Evolutionary conservation across 2,113 vertebrate species (phyloP).

Genomic region (Motacilla alba): DNA sequence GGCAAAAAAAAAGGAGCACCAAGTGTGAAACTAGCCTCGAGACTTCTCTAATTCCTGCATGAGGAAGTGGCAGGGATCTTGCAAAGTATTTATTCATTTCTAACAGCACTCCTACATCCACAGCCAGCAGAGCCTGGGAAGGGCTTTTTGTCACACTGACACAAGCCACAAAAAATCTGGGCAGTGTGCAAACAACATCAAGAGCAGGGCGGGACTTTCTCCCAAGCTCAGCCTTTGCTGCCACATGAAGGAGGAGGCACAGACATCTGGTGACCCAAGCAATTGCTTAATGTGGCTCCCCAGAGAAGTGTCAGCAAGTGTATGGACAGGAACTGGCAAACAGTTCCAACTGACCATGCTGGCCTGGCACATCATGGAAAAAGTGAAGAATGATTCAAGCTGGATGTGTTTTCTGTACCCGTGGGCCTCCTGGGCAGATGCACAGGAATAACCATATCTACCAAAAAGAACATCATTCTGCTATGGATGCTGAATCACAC

Average conservation of each 20-base stretch:
- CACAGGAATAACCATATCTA: neutral
- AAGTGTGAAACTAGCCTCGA: neutral
- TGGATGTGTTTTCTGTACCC: neutral
- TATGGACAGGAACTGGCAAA: neutral
- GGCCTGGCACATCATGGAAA: neutral
- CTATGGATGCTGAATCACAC: neutral
- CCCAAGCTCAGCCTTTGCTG: neutral
- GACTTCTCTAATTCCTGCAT: neutral
- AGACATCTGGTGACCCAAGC: neutral
- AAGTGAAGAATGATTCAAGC: neutral
- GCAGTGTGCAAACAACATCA: neutral
- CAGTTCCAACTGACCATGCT: neutral
- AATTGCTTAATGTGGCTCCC: neutral
- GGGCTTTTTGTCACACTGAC: neutral
- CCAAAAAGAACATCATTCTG: neutral
- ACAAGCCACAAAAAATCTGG: neutral
- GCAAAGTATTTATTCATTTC: neutral
- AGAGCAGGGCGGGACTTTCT: neutral
- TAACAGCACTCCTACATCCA: rapidly evolving
- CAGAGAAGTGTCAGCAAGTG: neutral
- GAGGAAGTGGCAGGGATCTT: neutral
- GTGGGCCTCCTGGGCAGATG: neutral
- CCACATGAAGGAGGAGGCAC: neutral
- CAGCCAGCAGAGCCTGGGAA: neutral
- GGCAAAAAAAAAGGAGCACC: neutral